Conservation (phyloP, 2,113 vertebrate genomes). For the Aphyosemion australe region DNA sequence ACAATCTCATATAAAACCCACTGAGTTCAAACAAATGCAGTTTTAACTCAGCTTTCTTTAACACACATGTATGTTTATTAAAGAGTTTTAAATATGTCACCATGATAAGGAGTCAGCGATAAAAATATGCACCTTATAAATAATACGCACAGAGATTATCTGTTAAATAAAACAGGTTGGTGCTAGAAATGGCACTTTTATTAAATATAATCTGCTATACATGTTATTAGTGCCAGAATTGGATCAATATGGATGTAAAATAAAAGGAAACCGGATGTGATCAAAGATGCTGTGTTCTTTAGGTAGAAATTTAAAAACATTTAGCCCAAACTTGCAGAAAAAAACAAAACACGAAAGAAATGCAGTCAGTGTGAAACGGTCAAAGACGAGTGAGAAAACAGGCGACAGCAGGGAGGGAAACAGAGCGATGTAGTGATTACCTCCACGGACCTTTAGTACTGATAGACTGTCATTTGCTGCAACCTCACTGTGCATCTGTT, state of each 20-base stretch:
- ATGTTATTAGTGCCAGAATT: constrained; percentile 8
- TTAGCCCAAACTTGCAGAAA: not conserved
- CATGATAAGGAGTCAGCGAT: not conserved
- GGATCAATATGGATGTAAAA: not conserved
- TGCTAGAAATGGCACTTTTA: constrained; percentile 28
- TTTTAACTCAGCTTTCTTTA: not conserved
- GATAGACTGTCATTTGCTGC: constrained; percentile 15
- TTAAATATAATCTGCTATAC: constrained; percentile 25
- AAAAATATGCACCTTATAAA: constrained; percentile 34
- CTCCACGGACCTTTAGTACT: constrained; percentile 19
- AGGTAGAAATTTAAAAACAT: not conserved
- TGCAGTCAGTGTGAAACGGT: no score
- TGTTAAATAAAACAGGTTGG: constrained; percentile 20
- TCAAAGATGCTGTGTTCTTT: not conserved
- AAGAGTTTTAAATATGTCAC: constrained; percentile 7
- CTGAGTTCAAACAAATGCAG: constrained; percentile 23
- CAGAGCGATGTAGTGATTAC: constrained; percentile 12
- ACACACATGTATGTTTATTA: constrained; percentile 15
- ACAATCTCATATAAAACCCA: constrained; percentile 51
- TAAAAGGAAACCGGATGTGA: not conserved
- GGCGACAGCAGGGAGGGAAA: not conserved
- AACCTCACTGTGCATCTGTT: constrained; percentile 22
- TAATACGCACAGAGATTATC: constrained; percentile 24
- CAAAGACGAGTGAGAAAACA: not conserved
- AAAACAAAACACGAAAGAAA: not conserved